Evolutionary conservation across 2,113 vertebrate species (phyloP).

Genomic region (Burhinus oedicnemus): DNA sequence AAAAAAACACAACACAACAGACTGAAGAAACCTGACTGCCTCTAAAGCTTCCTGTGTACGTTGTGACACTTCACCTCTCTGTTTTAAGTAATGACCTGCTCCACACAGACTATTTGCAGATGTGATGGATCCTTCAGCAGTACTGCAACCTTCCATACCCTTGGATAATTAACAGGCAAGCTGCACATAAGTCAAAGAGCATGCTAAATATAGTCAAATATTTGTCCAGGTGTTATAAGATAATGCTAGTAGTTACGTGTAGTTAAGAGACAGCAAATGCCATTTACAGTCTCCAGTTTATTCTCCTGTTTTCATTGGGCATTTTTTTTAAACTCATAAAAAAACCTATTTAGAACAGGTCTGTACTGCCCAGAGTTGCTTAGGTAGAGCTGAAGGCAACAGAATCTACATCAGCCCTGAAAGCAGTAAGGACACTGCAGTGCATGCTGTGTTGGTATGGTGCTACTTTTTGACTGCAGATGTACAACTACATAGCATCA

Average conservation of each 20-base stretch:
- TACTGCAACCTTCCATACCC: neutral
- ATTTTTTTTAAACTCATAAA: neutral
- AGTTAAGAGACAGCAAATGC: neutral
- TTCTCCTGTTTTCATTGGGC: accelerated
- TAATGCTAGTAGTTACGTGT: neutral
- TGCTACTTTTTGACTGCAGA: neutral
- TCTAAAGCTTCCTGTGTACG: neutral
- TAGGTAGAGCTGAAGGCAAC: neutral
- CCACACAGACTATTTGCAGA: neutral
- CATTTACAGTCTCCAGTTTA: neutral
- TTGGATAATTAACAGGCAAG: neutral
- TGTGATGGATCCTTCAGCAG: neutral
- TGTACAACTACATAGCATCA: neutral
- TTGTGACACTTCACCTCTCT: neutral
- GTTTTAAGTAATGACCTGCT: neutral
- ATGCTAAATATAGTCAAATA: neutral
- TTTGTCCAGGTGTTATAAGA: neutral
- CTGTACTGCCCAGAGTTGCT: neutral
- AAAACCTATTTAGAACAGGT: neutral
- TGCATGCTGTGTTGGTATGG: accelerated
- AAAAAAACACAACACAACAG: neutral
- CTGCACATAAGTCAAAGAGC: neutral
- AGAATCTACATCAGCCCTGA: neutral
- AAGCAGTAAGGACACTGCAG: neutral
- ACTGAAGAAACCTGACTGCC: neutral